Percentiles rank a stretch among this genome's conserved stretches.
phyloP scores from a whole-genome alignment of 2,113 vertebrate species.

The Antigone vipio region DNA sequence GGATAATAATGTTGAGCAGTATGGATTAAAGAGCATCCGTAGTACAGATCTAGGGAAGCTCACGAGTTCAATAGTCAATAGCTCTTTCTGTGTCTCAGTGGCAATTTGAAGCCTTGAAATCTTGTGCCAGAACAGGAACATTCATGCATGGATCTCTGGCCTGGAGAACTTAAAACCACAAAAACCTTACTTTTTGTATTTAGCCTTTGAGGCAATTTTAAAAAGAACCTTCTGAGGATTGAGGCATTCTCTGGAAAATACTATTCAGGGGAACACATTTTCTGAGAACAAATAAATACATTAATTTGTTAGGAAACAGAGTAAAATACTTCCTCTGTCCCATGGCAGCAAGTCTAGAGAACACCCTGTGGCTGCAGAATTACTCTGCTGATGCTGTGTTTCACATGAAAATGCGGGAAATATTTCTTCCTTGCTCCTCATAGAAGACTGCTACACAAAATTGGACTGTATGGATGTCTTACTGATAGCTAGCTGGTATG shows the following conservation, averaged over 20 bases:
- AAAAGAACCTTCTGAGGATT: neutral
- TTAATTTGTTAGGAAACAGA: neutral
- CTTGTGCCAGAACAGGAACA: neutral
- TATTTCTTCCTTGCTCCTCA: neutral
- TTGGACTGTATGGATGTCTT: neutral
- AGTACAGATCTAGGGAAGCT: neutral
- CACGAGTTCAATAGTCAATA: neutral
- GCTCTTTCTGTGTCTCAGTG: neutral
- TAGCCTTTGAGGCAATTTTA: neutral
- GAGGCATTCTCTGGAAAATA: neutral
- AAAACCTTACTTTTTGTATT: neutral
- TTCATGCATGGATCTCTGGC: neutral
- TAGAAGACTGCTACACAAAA: neutral
- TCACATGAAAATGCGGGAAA: neutral
- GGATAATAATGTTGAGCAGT: neutral
- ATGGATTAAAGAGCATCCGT: neutral
- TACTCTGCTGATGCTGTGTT: neutral
- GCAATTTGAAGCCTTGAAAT: neutral
- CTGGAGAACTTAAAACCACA: neutral
- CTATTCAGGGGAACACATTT: neutral
- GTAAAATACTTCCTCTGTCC: neutral
- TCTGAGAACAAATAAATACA: neutral
- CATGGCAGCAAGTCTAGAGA: neutral
- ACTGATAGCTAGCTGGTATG: neutral
- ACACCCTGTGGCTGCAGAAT: neutral